Evolutionary conservation across 2,888 invertebrate genomes (phyloP).

Genomic region (Euproctis similis): DNA sequence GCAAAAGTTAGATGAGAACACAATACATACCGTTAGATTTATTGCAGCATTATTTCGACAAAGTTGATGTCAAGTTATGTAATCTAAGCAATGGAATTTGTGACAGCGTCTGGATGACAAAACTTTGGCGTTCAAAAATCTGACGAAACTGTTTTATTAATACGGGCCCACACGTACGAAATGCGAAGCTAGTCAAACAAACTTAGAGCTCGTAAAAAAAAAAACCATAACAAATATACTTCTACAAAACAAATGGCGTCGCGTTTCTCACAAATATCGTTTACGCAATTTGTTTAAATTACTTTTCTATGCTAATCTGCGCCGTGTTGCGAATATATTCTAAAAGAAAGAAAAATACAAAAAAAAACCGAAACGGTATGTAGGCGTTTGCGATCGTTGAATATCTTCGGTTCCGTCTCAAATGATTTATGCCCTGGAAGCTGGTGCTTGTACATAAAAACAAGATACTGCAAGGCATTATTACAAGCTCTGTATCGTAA

Average conservation of each 20-base stretch:
- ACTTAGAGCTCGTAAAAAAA: slow-evolving; percentile 31
- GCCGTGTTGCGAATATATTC: slow-evolving; percentile 59
- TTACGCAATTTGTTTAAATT: slow-evolving; percentile 68
- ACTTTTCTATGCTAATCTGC: slow-evolving; percentile 66
- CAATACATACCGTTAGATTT: slow-evolving; percentile 39
- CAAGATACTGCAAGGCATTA: slow-evolving; percentile 59
- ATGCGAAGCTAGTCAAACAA: slow-evolving; percentile 29
- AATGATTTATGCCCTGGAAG: slow-evolving; percentile 58
- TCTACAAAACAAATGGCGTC: slow-evolving; percentile 49
- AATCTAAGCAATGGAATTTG: slow-evolving; percentile 37
- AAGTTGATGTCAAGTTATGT: slow-evolving; percentile 40
- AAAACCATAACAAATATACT: slow-evolving; percentile 38
- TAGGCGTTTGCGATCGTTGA: slow-evolving; percentile 42
- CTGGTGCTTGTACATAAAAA: slow-evolving; percentile 50
- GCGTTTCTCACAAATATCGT: slow-evolving; percentile 58
- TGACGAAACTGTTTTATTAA: slow-evolving; percentile 24
- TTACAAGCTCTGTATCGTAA: slow-evolving; percentile 67
- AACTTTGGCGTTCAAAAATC: slow-evolving; percentile 30
- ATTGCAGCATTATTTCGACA: slow-evolving; percentile 36
- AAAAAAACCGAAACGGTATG: slow-evolving; percentile 39
- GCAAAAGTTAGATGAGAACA: slow-evolving; percentile 39
- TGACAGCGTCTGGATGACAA: slow-evolving; percentile 29
- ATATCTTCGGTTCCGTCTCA: slow-evolving; percentile 37
- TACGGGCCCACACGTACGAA: slow-evolving; percentile 19
- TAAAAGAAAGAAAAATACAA: too few species aligned